These are phyloP conservation scores for Herminia tarsipennalis DNA, from an alignment of 2,888 invertebrate genomes.

Conservation along the genomic window DNA sequence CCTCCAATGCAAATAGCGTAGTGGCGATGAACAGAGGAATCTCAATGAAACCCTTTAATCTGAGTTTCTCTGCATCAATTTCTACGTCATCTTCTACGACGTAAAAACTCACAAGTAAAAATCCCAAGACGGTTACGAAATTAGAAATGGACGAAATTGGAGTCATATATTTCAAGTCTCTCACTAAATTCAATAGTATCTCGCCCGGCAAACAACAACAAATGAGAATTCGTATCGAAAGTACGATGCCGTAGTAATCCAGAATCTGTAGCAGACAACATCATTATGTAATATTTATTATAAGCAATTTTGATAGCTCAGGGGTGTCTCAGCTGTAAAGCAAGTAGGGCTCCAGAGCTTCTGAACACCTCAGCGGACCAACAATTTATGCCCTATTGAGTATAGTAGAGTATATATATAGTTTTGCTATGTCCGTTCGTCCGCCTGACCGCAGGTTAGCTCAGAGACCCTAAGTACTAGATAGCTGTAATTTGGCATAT, in stretches of 20 bases:
- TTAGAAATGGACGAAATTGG: constrained; percentile 6
- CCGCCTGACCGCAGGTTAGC: no score
- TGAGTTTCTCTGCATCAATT: background rate
- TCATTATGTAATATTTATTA: background rate
- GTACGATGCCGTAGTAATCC: background rate
- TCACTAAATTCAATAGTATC: constrained; percentile 4
- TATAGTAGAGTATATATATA: no score
- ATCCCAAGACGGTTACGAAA: background rate
- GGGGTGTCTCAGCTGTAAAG: no score
- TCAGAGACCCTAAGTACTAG: no score
- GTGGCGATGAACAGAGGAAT: constrained; percentile 9
- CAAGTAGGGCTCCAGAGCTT: no score
- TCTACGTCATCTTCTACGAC: constrained; percentile 8
- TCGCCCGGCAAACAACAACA: background rate
- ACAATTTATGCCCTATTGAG: no score
- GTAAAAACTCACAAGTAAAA: constrained; percentile 7
- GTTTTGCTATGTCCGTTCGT: no score
- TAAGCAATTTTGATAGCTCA: background rate
- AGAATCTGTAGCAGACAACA: constrained; percentile 2
- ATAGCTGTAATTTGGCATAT: no score
- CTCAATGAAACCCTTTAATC: background rate
- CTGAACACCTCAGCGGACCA: no score
- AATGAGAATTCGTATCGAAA: constrained; percentile 1
- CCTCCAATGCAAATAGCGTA: constrained; percentile 9
- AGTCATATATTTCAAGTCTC: constrained; percentile 2